Evolutionary conservation across 2,797 vertebrate genomes (phyloP).

Genomic region (Myripristis murdjan): DNA sequence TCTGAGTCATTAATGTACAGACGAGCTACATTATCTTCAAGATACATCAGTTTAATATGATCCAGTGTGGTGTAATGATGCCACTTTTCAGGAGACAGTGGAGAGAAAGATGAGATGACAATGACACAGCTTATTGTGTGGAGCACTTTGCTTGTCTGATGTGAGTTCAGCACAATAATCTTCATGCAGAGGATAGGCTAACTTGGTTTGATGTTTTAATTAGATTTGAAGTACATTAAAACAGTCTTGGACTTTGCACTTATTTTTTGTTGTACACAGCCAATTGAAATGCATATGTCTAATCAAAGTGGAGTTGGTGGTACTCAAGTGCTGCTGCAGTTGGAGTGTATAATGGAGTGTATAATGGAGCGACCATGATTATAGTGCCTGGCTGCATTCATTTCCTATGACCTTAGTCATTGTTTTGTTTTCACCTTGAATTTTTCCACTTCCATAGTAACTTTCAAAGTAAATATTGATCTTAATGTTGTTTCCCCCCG

Average conservation of each 20-base stretch:
- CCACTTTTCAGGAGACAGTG: constrained; percentile 2
- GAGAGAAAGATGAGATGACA: constrained; percentile 20
- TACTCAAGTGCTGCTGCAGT: too few relatives aligned
- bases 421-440: too few relatives aligned
- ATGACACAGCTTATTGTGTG: constrained; percentile 21
- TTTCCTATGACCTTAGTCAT: too few relatives aligned
- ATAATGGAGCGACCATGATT: too few relatives aligned
- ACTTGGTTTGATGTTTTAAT: background rate
- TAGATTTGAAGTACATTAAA: background rate
- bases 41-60: too few relatives aligned
- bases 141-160: background rate
- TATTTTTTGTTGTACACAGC: background rate
- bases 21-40: background rate
- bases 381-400: too few relatives aligned
- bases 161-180: constrained; percentile 9
- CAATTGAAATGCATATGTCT: background rate
- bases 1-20: background rate
- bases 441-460: too few relatives aligned
- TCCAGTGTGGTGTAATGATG: constrained; percentile 11
- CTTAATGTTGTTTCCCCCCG: too few relatives aligned
- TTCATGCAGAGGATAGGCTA: background rate
- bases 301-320: too few relatives aligned
- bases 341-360: too few relatives aligned
- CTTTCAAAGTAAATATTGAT: too few relatives aligned
- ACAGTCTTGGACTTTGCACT: background rate